These are phyloP conservation scores for Blennius ocellaris DNA, from an alignment of 2,113 vertebrate species.

Conservation along the genomic window DNA sequence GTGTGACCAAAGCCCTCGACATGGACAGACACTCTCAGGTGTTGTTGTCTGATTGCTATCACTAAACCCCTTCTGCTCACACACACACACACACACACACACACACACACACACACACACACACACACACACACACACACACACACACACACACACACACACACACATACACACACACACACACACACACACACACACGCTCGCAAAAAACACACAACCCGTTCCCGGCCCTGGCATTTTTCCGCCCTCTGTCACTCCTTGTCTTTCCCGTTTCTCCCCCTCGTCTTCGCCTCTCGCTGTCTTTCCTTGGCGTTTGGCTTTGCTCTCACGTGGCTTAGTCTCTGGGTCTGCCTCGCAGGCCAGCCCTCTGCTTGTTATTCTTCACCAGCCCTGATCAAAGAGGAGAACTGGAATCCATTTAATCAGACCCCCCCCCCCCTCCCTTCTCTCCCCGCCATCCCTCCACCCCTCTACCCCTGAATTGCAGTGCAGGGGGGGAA, in stretches of 20 bases:
- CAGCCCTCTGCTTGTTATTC: conserved; percentile 81
- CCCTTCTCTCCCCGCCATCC: background rate
- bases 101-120: conserved; percentile 4
- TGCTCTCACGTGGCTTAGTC: conserved; percentile 71
- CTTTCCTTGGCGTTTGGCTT: conserved; percentile 60
- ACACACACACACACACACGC: background rate
- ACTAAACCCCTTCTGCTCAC: background rate
- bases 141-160: background rate
- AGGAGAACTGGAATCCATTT: conserved; percentile 82
- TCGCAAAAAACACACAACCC: no score
- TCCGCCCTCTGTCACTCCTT: conserved; percentile 5
- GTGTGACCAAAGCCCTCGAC: conserved; percentile 37
- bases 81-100: background rate
- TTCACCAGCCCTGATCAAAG: conserved; percentile 80
- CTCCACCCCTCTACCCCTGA: conserved; percentile 10
- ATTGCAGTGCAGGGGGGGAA: conserved; percentile 57
- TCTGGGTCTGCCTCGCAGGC: conserved; percentile 68
- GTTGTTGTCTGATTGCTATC: conserved; percentile 63
- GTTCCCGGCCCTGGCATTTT: conserved; percentile 2
- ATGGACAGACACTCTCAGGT: conserved; percentile 53
- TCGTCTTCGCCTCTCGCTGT: conserved; percentile 6
- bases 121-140: background rate
- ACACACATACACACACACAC: background rate
- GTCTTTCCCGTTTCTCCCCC: background rate
- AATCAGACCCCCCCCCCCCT: conserved; percentile 67